A percentile compares a stretch with the other conserved stretches of the same genome.
phyloP scores from a whole-genome alignment of 1,140 invertebrate species.

The Temnothorax nylanderi region DNA sequence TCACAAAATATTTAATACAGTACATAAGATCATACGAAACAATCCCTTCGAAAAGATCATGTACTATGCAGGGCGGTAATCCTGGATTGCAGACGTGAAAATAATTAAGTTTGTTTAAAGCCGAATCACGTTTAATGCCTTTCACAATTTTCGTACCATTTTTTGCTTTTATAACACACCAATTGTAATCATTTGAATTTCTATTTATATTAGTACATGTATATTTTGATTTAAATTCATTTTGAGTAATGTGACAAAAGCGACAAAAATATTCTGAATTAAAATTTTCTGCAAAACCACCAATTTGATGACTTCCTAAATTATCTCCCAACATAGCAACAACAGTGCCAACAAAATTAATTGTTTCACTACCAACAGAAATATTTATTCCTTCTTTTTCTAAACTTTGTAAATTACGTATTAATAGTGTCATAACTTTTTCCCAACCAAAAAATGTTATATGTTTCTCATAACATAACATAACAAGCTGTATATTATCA shows the following conservation, averaged over 20 bases:
- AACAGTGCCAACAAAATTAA: conserved; percentile 5
- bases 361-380: not conserved
- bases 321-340: not conserved
- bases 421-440: not conserved
- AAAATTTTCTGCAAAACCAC: conserved; percentile 17
- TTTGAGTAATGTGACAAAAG: conserved; percentile 18
- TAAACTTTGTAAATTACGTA: not conserved
- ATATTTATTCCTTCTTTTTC: conserved; percentile 1
- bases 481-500: conserved; percentile 8
- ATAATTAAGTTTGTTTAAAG: conserved; percentile 6
- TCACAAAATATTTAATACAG: conserved; percentile 16
- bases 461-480: conserved; percentile 20
- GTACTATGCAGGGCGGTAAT: conserved; percentile 2
- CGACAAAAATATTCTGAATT: not conserved
- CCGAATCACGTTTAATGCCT: conserved; percentile 6
- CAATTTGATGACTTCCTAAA: conserved; percentile 31
- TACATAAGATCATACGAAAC: conserved; percentile 17
- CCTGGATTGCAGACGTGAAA: conserved; percentile 29
- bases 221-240: not conserved
- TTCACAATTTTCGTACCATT: not conserved
- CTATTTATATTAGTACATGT: not conserved
- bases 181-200: not conserved
- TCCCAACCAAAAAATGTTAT: not conserved
- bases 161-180: not conserved
- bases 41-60: conserved; percentile 18